Base-by-base conservation (phyloP, 2,113 vertebrate genomes). In the Eulacestoma nigropectus region DNA sequence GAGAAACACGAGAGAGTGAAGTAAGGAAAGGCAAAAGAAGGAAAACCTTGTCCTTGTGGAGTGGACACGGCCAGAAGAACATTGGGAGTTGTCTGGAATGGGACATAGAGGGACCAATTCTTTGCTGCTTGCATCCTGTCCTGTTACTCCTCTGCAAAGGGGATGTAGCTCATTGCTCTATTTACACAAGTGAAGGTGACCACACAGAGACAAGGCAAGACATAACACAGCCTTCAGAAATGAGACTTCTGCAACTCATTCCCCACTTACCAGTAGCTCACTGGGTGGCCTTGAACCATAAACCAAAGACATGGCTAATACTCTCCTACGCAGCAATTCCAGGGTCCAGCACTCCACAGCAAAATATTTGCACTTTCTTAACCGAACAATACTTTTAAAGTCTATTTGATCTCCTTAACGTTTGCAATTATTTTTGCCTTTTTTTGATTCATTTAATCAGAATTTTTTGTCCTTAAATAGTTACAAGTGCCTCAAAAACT, bases 261-360 rank as follows among this genome's bases (percentile, higher is more conserved):
- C 90, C 46, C 68, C 72, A 59, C 65, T 95, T 50, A 50, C 62
- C 76, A 90, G 64, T 11, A 67, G 22, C 79, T 85, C 39, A 9
- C 79, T 85, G 75, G 87, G 92, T 96, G 90, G 92, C 90, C 84
- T 67, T 55, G 30, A 89, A 20, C 78, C 79, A 44, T 62, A 86
- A 94, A 69, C 1, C 25, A 62, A 76, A 93, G 35, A 20, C 42
- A 53, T 0, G 56, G 47, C 44, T 68, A 74, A 59, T 27, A 33
- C 17, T 49, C 17, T 81, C 32, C 44, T 29, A 47, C 19, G 67
- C 21, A 64, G 42, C 16, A 79, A 50, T 70, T 77, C 55, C 73
- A 83, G 33, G 11, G 39, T 57, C 59, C 56, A 93, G 39, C 73
- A 47, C 18, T 59, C 59, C 52, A 53, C 21, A 59, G 64, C 59